Percentiles rank a stretch among this genome's conserved stretches.
Conservation (phyloP, 2,888 invertebrate genomes). For the Odontocolon sp. region DNA sequence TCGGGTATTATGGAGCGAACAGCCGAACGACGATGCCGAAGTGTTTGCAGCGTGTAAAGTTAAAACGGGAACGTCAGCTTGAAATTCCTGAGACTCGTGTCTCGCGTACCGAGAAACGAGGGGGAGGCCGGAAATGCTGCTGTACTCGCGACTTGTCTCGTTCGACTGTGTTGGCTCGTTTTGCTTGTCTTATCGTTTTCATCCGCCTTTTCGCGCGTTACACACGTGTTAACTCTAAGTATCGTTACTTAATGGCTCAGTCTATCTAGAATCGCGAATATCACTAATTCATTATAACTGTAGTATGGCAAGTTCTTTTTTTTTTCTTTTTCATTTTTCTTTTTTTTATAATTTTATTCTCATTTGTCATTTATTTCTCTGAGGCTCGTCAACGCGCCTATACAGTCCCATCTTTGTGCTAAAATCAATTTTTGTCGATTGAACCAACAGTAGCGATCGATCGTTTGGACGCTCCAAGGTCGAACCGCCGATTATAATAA, state of each 20-base stretch:
- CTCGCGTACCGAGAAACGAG: constrained; percentile 14
- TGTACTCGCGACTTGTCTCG: constrained; percentile 32
- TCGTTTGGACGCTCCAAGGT: neutral
- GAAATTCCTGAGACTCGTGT: constrained; percentile 23
- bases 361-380: constrained; percentile 20
- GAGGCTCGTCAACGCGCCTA: constrained; percentile 49
- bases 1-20: constrained; percentile 13
- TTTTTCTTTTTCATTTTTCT: constrained; percentile 19
- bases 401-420: constrained; percentile 32
- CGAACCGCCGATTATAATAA: neutral
- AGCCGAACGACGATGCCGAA: constrained; percentile 6
- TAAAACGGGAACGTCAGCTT: constrained; percentile 3
- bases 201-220: constrained; percentile 48
- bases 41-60: constrained; percentile 23
- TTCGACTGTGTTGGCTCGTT: constrained; percentile 4
- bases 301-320: constrained; percentile 66
- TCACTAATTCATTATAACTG: constrained; percentile 67
- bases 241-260: constrained; percentile 67
- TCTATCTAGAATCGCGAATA: constrained; percentile 68
- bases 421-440: constrained; percentile 1
- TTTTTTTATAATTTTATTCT: constrained; percentile 9
- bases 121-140: constrained; percentile 1
- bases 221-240: constrained; percentile 57
- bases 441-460: neutral
- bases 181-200: constrained; percentile 5